Conservation (phyloP, 2,888 invertebrate species). For the Kryphioiulus occultus region DNA sequence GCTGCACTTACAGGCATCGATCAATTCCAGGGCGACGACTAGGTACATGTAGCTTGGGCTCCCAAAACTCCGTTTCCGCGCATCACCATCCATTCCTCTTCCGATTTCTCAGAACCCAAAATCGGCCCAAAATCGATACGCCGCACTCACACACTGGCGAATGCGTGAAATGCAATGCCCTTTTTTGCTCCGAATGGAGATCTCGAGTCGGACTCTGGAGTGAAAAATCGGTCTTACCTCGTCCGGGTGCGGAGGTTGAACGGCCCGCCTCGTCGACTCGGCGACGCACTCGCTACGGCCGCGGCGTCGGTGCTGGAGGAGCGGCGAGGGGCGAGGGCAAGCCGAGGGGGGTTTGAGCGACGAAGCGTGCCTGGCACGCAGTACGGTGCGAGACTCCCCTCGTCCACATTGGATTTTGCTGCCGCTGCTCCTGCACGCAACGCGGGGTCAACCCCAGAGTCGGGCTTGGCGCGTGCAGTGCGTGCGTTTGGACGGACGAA, state of each 20-base stretch:
- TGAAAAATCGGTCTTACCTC: not conserved
- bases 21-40: too few species aligned
- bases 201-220: not conserved
- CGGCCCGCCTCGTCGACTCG: not conserved
- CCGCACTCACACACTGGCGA: not conserved
- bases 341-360: not conserved
- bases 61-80: too few species aligned
- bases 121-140: too few species aligned
- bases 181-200: not conserved
- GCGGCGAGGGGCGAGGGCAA: not conserved
- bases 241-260: not conserved
- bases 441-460: not conserved
- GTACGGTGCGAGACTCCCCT: not conserved
- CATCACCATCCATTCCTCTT: too few species aligned
- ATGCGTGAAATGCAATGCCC: not conserved
- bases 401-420: not conserved
- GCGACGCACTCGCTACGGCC: not conserved
- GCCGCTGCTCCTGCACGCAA: not conserved
- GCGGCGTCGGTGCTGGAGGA: not conserved
- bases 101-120: too few species aligned
- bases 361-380: not conserved
- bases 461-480: too few species aligned
- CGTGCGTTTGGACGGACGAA: too few species aligned
- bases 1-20: too few species aligned
- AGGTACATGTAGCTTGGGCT: too few species aligned